Conservation (phyloP, 2,113 vertebrate genomes). For the Kryptolebias marmoratus region DNA sequence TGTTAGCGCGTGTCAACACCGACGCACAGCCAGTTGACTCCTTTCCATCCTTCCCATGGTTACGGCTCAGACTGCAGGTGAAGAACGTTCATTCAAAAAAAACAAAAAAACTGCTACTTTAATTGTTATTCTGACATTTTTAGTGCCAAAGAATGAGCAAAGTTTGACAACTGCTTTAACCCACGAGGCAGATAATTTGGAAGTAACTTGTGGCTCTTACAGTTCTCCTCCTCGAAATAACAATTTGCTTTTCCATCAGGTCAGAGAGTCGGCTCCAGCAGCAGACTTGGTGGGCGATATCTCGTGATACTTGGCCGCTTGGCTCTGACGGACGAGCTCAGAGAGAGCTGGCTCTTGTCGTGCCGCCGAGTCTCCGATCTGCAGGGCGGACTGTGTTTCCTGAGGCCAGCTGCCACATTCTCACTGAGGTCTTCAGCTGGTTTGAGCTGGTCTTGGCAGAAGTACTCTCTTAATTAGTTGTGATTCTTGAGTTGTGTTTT, state of each 20-base stretch:
- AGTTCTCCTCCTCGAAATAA: conserved; percentile 39
- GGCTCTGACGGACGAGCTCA: conserved; percentile 48
- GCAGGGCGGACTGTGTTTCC: conserved; percentile 28
- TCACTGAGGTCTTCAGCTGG: conserved; percentile 65
- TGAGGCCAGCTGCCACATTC: conserved; percentile 72
- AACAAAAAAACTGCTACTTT: neutral
- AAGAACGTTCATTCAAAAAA: conserved; percentile 17
- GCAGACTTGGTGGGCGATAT: conserved; percentile 43
- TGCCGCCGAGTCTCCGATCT: conserved; percentile 29
- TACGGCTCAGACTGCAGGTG: conserved; percentile 40
- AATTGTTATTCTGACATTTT: neutral
- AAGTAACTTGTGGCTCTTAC: conserved; percentile 14
- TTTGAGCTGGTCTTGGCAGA: conserved; percentile 64
- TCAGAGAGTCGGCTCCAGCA: conserved; percentile 49
- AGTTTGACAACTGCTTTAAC: neutral
- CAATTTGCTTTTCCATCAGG: conserved; percentile 62
- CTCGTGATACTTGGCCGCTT: conserved; percentile 49
- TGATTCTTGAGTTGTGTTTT: conserved; percentile 20
- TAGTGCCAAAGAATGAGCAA: too few relatives aligned
- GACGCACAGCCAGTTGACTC: conserved; percentile 43
- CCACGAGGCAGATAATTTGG: neutral
- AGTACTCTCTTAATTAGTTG: conserved; percentile 17
- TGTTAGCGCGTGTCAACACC: conserved; percentile 77
- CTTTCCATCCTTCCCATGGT: conserved; percentile 66
- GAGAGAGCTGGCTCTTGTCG: conserved; percentile 45